phyloP scores from a whole-genome alignment of 35 echinoderm and acorn worm species.

The Acanthaster planci region DNA sequence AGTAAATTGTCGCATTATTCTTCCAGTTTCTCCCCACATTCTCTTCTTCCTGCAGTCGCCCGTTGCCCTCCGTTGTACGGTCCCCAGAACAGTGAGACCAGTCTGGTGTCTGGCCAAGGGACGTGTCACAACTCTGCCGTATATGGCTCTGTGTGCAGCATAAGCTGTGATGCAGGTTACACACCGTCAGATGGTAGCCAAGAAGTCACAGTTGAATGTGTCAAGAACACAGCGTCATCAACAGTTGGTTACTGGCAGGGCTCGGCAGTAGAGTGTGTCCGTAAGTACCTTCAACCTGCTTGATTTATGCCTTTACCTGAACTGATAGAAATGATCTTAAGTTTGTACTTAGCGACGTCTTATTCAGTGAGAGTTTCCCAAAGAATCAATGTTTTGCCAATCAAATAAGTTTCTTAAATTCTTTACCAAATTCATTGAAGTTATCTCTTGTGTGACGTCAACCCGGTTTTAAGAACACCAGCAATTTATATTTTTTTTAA shows the following conservation, averaged over 20 bases:
- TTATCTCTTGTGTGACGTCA: too few relatives aligned
- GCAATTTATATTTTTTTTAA: too few relatives aligned
- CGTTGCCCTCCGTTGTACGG: conserved; percentile 46
- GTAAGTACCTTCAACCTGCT: conserved; percentile 23
- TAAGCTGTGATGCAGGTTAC: conserved; percentile 59
- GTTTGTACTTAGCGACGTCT: too few relatives aligned
- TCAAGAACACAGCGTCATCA: not conserved
- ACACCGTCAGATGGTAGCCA: conserved; percentile 35
- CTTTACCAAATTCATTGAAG: too few relatives aligned
- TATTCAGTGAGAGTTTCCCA: too few relatives aligned
- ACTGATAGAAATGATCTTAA: too few relatives aligned
- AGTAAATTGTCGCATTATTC: too few relatives aligned
- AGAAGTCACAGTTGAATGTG: conserved; percentile 1
- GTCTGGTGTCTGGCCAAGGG: conserved; percentile 44
- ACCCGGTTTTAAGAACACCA: too few relatives aligned
- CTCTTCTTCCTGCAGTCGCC: conserved; percentile 33
- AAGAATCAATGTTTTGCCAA: too few relatives aligned
- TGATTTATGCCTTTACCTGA: too few relatives aligned
- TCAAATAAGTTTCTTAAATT: too few relatives aligned
- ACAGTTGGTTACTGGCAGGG: conserved; percentile 38
- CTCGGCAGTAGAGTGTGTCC: conserved; percentile 26
- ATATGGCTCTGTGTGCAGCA: conserved; percentile 58
- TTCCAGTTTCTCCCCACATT: not conserved
- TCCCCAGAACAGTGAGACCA: conserved; percentile 38
- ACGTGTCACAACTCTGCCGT: conserved; percentile 36